Evolutionary conservation across 2,797 vertebrate species (phyloP).

Genomic region (Vultur gryphus): DNA sequence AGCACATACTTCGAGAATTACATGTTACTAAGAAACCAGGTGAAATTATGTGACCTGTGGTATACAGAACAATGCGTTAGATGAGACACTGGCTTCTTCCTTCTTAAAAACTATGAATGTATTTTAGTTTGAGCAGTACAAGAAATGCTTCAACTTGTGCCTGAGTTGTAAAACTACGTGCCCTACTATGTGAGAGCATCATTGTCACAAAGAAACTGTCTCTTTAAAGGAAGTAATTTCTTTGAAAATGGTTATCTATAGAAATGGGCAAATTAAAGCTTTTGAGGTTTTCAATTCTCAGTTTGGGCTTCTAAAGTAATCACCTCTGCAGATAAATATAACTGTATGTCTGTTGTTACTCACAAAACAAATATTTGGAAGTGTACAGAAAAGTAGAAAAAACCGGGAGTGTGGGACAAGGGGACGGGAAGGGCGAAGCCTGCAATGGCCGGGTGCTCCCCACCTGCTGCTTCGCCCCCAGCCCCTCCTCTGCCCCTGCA

Average conservation of each 20-base stretch:
- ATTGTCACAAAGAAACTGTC: neutral
- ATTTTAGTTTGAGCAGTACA: neutral
- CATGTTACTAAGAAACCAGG: neutral
- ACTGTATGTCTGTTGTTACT: neutral
- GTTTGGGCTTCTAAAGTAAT: neutral
- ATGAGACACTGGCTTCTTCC: neutral
- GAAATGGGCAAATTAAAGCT: neutral
- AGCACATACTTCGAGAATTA: neutral
- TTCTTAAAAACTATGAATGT: neutral
- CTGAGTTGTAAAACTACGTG: neutral
- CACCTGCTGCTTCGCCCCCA: rapidly evolving
- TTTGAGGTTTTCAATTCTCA: neutral
- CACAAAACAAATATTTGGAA: neutral
- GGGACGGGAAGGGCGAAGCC: rapidly evolving
- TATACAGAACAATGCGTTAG: neutral
- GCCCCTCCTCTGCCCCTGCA: neutral
- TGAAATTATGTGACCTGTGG: neutral
- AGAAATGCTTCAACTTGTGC: neutral
- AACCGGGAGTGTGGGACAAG: neutral
- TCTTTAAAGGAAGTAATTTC: neutral
- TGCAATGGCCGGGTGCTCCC: rapidly evolving
- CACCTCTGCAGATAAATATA: neutral
- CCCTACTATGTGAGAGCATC: neutral
- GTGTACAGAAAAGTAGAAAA: neutral
- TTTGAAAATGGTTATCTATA: neutral